Conservation (phyloP, 2,888 invertebrate species). For the Drosophila paranaensis region DNA sequence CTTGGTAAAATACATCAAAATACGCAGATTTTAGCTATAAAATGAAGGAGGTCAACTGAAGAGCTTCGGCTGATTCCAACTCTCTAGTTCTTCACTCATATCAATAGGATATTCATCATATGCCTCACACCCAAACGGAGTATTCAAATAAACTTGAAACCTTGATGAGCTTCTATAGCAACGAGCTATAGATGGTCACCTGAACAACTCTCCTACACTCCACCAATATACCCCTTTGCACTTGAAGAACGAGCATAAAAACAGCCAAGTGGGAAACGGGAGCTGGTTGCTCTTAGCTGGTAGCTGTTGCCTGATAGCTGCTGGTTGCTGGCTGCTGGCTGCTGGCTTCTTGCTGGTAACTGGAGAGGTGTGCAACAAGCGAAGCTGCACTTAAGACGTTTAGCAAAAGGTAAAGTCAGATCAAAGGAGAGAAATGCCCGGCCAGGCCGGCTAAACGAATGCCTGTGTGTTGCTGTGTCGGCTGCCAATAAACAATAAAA, state of each 20-base stretch:
- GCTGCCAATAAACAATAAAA: slow-evolving; percentile 72
- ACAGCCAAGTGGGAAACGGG: slow-evolving; percentile 6
- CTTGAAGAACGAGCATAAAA: neutral
- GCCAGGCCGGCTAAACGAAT: slow-evolving; percentile 13
- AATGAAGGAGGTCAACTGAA: no score
- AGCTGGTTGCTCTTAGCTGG: slow-evolving; percentile 6
- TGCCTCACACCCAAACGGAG: no score
- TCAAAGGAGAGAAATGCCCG: slow-evolving; percentile 40
- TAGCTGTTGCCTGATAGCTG: slow-evolving; percentile 4
- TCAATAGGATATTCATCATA: no score
- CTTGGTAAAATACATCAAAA: neutral
- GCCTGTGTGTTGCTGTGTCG: slow-evolving; percentile 12
- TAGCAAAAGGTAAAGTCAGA: slow-evolving; percentile 58
- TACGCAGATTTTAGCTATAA: no score
- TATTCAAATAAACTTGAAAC: no score
- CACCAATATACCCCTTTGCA: neutral
- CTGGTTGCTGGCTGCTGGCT: neutral
- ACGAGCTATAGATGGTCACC: no score
- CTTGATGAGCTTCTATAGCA: no score
- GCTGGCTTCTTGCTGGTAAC: slow-evolving; percentile 14
- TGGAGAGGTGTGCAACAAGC: slow-evolving; percentile 63
- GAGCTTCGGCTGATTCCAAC: no score
- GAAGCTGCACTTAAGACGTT: slow-evolving; percentile 72
- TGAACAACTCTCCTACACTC: no score
- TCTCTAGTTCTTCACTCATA: no score